Base-by-base conservation (phyloP, 37 sponge, comb jelly and placozoan genomes). In the Chondrilla cf. caribensis region DNA sequence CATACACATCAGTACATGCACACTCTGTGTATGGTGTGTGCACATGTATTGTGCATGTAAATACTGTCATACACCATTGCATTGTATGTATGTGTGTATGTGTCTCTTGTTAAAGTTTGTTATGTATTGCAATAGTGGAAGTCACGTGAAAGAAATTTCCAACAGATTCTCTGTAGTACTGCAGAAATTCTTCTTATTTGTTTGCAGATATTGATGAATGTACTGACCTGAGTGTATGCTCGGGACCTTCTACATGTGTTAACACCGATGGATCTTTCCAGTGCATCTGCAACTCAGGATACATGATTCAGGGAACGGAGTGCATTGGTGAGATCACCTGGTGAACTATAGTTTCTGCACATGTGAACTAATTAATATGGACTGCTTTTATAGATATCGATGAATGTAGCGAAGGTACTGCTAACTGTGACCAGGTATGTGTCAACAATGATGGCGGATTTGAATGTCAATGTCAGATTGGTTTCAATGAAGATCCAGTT, bases 381-480 rank as follows among this genome's bases (percentile, higher is more conserved):
- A n/a, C 9, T 26, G 22, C 25, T n/a, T 67, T 67, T 67, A 2
- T 33, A 67, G 68, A 67, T 67, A 33, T 67, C 29, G 33, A 67
- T 67, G 68, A 67, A 29, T 67, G 68, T 67, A 33, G 3, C 3
- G 68, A 67, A 1, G 35, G 35, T 18, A 28, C 35, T 3, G 29
- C 68, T 67, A 28, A 33, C 28, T 67, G 68, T 29, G 68, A 67
- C 68, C 28, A 33, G 33, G 15, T 31, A 33, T 67, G 68, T 29
- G 33, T 67, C 68, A 67, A 67, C 68, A 67, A 28, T 67, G 68
- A 67, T 29, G 68, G 68, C 24, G 68, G 68, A 18, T 67, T 33
- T 33, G 35, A 26, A 33, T 67, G 68, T 67, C 35, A 67, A 17
- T 67, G 68, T 33, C 35, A 31, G 35, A 28, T 18, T 31, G 68